Conservation (phyloP, 2,113 vertebrate genomes). For the Candoia aspera region DNA sequence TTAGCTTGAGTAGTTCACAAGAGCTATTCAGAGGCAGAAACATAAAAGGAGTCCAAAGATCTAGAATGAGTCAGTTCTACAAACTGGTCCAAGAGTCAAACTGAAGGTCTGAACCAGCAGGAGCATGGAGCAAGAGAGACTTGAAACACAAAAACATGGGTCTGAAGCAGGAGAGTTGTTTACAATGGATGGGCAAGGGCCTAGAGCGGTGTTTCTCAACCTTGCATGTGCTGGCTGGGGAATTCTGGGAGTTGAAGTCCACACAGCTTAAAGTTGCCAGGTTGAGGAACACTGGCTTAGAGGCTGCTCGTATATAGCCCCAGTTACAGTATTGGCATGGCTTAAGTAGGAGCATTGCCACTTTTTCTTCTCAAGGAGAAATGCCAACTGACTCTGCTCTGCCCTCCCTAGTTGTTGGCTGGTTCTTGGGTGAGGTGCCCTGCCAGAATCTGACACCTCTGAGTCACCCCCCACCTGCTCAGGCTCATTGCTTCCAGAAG, state of each 20-base stretch:
- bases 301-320: not conserved
- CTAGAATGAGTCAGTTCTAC: not conserved
- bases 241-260: too few species aligned
- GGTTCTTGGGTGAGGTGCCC: not conserved
- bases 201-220: not conserved
- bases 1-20: not conserved
- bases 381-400: not conserved
- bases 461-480: not conserved
- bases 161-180: not conserved
- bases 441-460: not conserved
- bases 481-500: not conserved
- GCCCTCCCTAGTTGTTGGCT: not conserved
- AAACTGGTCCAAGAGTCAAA: not conserved
- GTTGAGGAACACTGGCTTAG: too few species aligned
- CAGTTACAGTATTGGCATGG: not conserved
- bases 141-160: not conserved
- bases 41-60: not conserved
- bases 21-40: not conserved
- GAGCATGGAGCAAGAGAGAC: not conserved
- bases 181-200: not conserved
- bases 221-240: too few species aligned
- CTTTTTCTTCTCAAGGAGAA: not conserved
- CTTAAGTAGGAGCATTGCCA: not conserved
- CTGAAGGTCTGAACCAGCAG: not conserved
- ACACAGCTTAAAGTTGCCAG: too few species aligned